Conservation (phyloP, 1,140 invertebrate genomes). For the Teleogryllus occipitalis region DNA sequence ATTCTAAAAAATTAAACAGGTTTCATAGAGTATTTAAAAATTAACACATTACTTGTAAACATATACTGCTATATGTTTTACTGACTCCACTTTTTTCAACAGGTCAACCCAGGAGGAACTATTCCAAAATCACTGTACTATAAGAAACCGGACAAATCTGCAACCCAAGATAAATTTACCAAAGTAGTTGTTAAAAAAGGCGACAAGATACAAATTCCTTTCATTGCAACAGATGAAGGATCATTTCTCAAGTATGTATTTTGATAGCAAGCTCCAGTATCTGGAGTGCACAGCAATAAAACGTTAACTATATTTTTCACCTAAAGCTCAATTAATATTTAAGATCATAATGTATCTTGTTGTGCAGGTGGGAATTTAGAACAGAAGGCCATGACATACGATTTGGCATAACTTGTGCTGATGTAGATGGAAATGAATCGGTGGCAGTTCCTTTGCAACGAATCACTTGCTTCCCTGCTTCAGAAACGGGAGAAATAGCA, state of each 20-base stretch:
- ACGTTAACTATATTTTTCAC: background rate
- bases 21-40: too few species aligned
- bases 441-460: slow-evolving; percentile 58
- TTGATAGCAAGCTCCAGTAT: background rate
- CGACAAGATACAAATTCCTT: slow-evolving; percentile 58
- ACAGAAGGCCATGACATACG: slow-evolving; percentile 82
- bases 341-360: background rate
- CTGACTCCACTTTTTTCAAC: background rate
- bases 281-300: background rate
- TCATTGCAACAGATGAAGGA: slow-evolving; percentile 50
- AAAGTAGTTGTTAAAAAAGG: slow-evolving; percentile 63
- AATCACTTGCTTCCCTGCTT: slow-evolving; percentile 63
- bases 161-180: slow-evolving; percentile 49
- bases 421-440: slow-evolving; percentile 50
- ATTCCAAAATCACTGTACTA: slow-evolving; percentile 67
- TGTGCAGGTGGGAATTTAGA: slow-evolving; percentile 75
- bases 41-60: too few species aligned
- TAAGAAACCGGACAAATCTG: slow-evolving; percentile 34
- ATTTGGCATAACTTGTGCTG: slow-evolving; percentile 64
- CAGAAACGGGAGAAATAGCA: slow-evolving; percentile 67
- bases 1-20: too few species aligned
- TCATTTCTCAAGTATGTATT: slow-evolving; percentile 52
- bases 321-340: background rate
- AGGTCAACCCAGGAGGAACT: slow-evolving; percentile 69
- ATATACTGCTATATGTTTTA: background rate